Conservation (phyloP, 2,797 vertebrate species). For the Potorous gilbertii region DNA sequence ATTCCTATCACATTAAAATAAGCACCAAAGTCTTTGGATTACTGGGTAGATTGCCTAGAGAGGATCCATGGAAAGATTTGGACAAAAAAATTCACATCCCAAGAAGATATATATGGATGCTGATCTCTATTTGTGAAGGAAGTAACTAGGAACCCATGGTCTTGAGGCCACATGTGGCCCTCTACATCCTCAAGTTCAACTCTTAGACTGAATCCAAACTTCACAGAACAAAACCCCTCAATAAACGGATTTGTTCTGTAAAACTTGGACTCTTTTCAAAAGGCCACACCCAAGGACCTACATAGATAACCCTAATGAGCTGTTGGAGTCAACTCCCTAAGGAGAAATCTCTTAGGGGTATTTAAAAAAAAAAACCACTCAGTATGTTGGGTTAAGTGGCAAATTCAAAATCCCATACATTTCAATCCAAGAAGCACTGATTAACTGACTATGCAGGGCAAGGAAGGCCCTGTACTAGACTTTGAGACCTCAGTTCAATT, state of each 20-base stretch:
- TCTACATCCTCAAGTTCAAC: too few relatives aligned
- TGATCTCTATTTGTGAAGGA: not conserved
- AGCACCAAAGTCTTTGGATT: not conserved
- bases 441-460: not conserved
- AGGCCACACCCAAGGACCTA: too few relatives aligned
- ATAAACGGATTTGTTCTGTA: too few relatives aligned
- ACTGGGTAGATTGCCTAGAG: not conserved
- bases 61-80: not conserved
- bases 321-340: not conserved
- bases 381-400: not conserved
- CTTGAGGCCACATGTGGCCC: too few relatives aligned
- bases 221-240: too few relatives aligned
- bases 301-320: not conserved
- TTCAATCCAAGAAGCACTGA: not conserved
- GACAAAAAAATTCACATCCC: not conserved
- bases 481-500: not conserved
- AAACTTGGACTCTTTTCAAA: too few relatives aligned
- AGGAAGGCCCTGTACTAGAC: not conserved
- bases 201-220: too few relatives aligned
- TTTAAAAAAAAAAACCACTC: not conserved
- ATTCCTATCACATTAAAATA: not conserved
- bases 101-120: not conserved
- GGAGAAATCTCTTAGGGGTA: not conserved
- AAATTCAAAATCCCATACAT: not conserved
- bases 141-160: not conserved